Evolutionary conservation across 1,140 invertebrate species (phyloP).

Genomic region (Paralvinella palmiformis): DNA sequence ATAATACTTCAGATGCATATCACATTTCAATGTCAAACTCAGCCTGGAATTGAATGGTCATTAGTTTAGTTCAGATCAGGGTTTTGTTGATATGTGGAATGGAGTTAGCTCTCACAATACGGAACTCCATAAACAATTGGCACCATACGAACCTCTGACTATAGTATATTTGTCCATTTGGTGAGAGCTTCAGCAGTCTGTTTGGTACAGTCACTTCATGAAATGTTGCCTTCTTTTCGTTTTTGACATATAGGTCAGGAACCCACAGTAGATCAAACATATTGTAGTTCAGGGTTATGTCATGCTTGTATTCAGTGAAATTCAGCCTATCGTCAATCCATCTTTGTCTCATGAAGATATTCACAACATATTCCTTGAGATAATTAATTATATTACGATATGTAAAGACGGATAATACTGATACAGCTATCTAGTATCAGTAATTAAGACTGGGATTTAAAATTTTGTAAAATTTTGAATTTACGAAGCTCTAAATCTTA

Average conservation of each 20-base stretch:
- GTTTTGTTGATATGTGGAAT: background rate
- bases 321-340: conserved; percentile 40
- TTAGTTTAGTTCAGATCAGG: background rate
- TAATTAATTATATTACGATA: too few relatives aligned
- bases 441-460: too few relatives aligned
- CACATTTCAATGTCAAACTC: conserved; percentile 13
- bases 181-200: conserved; percentile 27
- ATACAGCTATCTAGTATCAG: too few relatives aligned
- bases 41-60: background rate
- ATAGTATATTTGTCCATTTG: conserved; percentile 16
- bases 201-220: conserved; percentile 50
- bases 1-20: conserved; percentile 19
- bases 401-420: too few relatives aligned
- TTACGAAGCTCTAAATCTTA: too few relatives aligned
- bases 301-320: background rate
- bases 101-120: background rate
- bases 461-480: too few relatives aligned
- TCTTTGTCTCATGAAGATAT: conserved; percentile 41
- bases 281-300: background rate
- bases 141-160: conserved; percentile 8
- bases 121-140: background rate
- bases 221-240: conserved; percentile 54
- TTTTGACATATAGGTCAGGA: conserved; percentile 77
- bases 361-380: conserved; percentile 46
- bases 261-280: conserved; percentile 59